Evolutionary conservation across 1,140 invertebrate species (phyloP), one percentile per base, ranked within the genome.

Genomic region (Drosophila auraria): DNA sequence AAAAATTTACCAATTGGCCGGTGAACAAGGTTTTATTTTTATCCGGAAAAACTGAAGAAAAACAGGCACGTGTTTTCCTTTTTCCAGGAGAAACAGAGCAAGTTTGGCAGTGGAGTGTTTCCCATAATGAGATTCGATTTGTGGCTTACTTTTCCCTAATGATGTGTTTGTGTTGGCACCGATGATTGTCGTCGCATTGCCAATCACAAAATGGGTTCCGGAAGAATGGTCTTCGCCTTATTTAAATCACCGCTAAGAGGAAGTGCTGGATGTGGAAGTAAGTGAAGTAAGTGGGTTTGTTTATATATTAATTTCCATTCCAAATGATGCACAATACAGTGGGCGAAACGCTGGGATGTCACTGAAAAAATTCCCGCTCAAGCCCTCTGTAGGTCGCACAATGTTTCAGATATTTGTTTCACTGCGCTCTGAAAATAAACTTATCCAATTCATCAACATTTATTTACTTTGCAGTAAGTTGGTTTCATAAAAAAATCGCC

Each of bases 1-100:
- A 80, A 80, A 80, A 61, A 87, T 81, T 87, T 89, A 70, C 78
- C 82, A 84, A 78, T 74, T 74, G 53, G 60, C 40, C 40, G 25
- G 72, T 33, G 62, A 53, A 58, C 56, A 57, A 57, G 66, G 49
- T 44, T 77, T 38, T 66, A 66, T 73, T 73, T 73, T 73, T 75
- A 69, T 71, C 50, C 68, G 23, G 4, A 56, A 47, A 27, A 79
- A 73, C 51, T 47, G 40, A 54, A n/a, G 27, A 47, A 83, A 79
- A 73, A 51, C 53, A 62, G 60, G 64, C 62, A 86, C 82, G 82
- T 82, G 82, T 75, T 79, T 82, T 66, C 49, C 40, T 63, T 53
- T 47, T 49, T 78, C 1, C 27, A 3, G 5, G 27, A 17, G 8
- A 27, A 27, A n/a, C 14, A 0, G 2, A 54, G 23, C 40, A 70